Evolutionary conservation across 2,797 vertebrate genomes (phyloP).

Genomic region (Chaenodraco wilsoni): DNA sequence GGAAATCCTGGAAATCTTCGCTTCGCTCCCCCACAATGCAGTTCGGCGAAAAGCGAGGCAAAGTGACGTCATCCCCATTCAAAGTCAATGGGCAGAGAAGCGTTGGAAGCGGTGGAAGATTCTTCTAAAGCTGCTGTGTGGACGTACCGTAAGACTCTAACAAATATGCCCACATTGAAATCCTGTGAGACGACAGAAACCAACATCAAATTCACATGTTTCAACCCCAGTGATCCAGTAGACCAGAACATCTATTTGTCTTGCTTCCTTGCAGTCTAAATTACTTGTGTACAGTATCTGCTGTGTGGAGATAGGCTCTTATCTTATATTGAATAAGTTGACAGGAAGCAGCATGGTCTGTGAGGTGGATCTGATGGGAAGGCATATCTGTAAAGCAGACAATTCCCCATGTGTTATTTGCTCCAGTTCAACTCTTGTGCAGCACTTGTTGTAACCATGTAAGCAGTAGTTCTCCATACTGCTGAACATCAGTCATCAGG

Average conservation of each 20-base stretch:
- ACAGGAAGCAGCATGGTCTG: constrained; percentile 68
- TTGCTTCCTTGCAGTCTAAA: constrained; percentile 68
- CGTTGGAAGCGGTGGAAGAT: no score
- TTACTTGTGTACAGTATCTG: constrained; percentile 74
- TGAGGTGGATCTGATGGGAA: constrained; percentile 72
- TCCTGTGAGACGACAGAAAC: constrained; percentile 21
- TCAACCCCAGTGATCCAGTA: constrained; percentile 33
- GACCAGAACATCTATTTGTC: constrained; percentile 51
- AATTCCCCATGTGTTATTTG: constrained; percentile 53
- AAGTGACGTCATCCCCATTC: no score
- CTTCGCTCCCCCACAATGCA: no score
- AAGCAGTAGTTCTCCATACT: constrained; percentile 5
- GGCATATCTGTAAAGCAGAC: constrained; percentile 66
- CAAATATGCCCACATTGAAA: constrained; percentile 23
- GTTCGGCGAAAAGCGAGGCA: no score
- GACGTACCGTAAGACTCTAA: background rate
- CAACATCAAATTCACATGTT: constrained; percentile 54
- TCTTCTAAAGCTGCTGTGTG: no score
- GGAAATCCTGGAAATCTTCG: no score
- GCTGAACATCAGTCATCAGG: constrained; percentile 4
- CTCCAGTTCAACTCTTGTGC: constrained; percentile 30
- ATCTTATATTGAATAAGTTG: constrained; percentile 79
- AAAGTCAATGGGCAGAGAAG: no score
- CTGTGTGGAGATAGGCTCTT: constrained; percentile 79
- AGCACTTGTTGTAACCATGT: constrained; percentile 24